Evolutionary conservation across 2,113 vertebrate genomes (phyloP).

Genomic region (Calidris pygmaea): DNA sequence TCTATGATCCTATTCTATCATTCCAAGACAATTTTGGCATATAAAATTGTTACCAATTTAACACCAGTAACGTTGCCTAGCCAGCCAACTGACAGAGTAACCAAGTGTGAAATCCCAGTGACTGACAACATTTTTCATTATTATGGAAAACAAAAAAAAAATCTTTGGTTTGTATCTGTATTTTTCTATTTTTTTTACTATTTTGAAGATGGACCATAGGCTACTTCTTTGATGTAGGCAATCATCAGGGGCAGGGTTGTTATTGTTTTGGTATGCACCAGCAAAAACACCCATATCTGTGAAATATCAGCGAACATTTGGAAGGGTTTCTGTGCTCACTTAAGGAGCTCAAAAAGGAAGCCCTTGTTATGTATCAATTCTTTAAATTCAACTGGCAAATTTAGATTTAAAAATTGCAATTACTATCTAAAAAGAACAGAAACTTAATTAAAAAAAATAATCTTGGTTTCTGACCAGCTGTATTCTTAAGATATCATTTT

Average conservation of each 20-base stretch:
- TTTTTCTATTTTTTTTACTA: background rate
- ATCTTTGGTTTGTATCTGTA: background rate
- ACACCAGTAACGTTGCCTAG: background rate
- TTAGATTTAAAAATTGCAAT: background rate
- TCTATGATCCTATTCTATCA: no score
- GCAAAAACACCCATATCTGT: background rate
- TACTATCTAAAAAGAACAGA: background rate
- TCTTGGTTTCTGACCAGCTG: background rate
- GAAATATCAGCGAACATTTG: background rate
- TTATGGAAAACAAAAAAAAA: background rate
- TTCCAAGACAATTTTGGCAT: background rate
- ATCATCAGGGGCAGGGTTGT: fast-evolving
- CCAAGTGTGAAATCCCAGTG: background rate
- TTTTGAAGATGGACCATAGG: background rate
- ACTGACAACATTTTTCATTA: background rate
- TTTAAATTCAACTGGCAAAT: background rate
- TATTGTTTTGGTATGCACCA: background rate
- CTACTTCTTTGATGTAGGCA: background rate
- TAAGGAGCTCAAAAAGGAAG: background rate
- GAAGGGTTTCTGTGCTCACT: background rate
- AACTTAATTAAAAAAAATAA: background rate
- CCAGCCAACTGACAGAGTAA: background rate
- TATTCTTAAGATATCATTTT: background rate
- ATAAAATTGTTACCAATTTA: background rate
- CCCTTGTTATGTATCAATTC: background rate